Conservation (phyloP, 2,888 invertebrate species). For the Conops quadrifasciatus region DNA sequence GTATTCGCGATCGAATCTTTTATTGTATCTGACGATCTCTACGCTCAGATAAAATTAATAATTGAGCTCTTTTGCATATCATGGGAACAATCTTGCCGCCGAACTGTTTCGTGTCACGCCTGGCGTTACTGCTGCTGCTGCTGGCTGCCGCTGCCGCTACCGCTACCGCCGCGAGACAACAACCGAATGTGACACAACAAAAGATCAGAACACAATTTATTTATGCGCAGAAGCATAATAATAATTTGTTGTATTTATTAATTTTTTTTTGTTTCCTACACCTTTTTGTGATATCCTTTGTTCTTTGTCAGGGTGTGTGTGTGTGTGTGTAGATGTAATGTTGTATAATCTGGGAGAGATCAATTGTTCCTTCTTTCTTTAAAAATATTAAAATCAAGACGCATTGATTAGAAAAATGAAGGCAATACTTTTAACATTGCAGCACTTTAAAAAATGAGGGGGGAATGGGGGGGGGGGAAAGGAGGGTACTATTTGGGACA, state of each 20-base stretch:
- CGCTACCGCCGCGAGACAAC: too few species aligned
- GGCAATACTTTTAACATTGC: too few species aligned
- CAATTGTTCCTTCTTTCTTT: neutral
- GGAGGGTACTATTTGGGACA: too few species aligned
- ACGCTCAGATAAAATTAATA: slow-evolving; percentile 57
- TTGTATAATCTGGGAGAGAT: neutral
- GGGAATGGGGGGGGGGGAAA: too few species aligned
- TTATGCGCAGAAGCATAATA: slow-evolving; percentile 30
- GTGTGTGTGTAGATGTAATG: too few species aligned
- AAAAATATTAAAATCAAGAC: too few species aligned
- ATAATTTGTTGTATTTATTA: slow-evolving; percentile 21
- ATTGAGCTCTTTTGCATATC: slow-evolving; percentile 63
- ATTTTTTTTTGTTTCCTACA: slow-evolving; percentile 13
- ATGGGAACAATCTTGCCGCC: slow-evolving; percentile 48
- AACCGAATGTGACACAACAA: slow-evolving; percentile 18
- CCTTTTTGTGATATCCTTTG: slow-evolving; percentile 15
- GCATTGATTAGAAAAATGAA: too few species aligned
- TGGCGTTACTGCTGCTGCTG: slow-evolving; percentile 13
- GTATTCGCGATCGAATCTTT: too few species aligned
- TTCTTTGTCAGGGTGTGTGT: neutral
- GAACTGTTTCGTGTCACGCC: neutral
- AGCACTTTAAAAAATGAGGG: too few species aligned
- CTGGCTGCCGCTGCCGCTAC: too few species aligned
- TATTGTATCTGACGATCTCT: slow-evolving; percentile 8
- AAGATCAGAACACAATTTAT: slow-evolving; percentile 22